Percentiles rank a stretch among this genome's conserved stretches.
These are phyloP conservation scores for Diarsia mendica DNA, from an alignment of 2,888 invertebrate genomes.

Conservation along the genomic window DNA sequence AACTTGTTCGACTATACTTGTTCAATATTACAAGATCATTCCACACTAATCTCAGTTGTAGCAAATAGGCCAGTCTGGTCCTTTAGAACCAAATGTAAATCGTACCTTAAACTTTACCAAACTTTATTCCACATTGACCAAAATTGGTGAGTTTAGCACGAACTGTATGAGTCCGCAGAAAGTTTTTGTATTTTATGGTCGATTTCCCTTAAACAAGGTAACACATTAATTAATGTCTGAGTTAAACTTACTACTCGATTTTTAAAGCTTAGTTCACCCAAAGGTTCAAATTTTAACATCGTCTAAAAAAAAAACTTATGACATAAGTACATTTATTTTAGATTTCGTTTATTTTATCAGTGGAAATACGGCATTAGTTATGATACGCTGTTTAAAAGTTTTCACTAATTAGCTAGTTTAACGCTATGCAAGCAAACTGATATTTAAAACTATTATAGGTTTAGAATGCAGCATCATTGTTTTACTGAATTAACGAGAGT, in stretches of 20 bases:
- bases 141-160: constrained; percentile 31
- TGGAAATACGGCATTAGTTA: background rate
- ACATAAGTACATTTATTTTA: background rate
- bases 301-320: no score
- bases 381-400: constrained; percentile 14
- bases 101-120: constrained; percentile 41
- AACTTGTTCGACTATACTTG: background rate
- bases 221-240: background rate
- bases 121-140: constrained; percentile 34
- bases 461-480: background rate
- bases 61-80: constrained; percentile 23
- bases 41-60: background rate
- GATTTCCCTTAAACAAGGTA: background rate
- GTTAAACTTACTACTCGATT: background rate
- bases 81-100: constrained; percentile 39
- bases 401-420: background rate
- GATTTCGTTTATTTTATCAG: background rate
- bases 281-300: background rate
- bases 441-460: constrained; percentile 13
- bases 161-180: constrained; percentile 20
- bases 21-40: constrained; percentile 23
- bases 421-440: background rate
- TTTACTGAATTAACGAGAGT: background rate
- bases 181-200: constrained; percentile 10
- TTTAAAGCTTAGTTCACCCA: background rate